These are phyloP conservation scores for Protodeltote pygarga DNA, from an alignment of 2,888 invertebrate species.

Conservation along the genomic window DNA sequence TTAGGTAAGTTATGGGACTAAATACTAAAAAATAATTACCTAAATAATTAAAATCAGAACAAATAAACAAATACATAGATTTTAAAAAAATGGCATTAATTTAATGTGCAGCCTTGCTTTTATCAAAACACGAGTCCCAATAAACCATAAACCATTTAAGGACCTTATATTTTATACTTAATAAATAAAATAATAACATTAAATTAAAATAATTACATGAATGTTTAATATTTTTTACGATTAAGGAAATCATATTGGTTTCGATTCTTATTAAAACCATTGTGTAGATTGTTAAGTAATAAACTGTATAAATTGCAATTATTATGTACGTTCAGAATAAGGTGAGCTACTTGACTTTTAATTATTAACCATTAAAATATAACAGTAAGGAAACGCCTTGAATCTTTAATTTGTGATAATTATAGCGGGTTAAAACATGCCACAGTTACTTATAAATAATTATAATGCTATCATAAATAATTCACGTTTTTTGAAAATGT, in stretches of 20 bases:
- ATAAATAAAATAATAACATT: conserved; percentile 6
- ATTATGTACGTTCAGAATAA: conserved; percentile 56
- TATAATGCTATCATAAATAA: conserved; percentile 33
- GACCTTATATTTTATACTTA: neutral
- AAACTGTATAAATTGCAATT: conserved; percentile 58
- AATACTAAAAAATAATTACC: no score
- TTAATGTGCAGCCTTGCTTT: no score
- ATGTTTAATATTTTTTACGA: conserved; percentile 45
- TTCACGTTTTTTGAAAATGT: conserved; percentile 19
- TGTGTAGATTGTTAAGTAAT: conserved; percentile 45
- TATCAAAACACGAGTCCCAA: no score
- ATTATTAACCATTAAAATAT: conserved; percentile 72
- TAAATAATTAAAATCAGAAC: no score
- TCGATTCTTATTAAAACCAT: conserved; percentile 36
- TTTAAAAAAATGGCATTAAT: no score
- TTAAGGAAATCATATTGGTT: conserved; percentile 52
- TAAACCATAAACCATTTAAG: no score
- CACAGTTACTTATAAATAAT: conserved; percentile 26
- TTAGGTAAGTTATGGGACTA: no score
- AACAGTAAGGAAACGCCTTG: conserved; percentile 72
- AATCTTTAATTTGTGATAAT: conserved; percentile 62
- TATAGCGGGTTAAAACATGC: conserved; percentile 29
- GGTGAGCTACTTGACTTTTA: conserved; percentile 64
- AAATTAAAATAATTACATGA: conserved; percentile 17
- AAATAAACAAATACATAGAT: no score